These are phyloP conservation scores for Tetraneura akinire DNA, from an alignment of 1,140 invertebrate genomes.

Conservation along the genomic window DNA sequence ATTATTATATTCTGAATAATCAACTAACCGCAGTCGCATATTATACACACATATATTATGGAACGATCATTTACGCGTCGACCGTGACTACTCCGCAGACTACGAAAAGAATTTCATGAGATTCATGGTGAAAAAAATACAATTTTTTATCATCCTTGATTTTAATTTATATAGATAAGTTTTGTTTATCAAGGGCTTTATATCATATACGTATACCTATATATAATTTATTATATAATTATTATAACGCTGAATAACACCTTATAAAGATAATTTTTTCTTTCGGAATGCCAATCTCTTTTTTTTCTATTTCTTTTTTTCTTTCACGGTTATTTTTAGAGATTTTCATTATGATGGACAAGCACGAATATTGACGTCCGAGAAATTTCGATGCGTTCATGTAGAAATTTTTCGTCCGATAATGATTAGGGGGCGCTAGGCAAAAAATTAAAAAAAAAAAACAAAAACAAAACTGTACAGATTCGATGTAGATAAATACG, in stretches of 20 bases:
- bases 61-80: background rate
- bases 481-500: background rate
- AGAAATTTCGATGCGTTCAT: background rate
- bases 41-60: no score
- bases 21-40: background rate
- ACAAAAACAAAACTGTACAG: background rate
- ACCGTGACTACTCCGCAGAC: no score
- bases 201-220: no score
- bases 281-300: background rate
- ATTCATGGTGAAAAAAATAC: slow-evolving; percentile 30
- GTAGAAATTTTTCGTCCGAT: background rate
- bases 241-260: background rate
- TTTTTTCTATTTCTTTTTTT: background rate
- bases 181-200: slow-evolving; percentile 24
- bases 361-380: background rate
- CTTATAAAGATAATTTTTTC: background rate
- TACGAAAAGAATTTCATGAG: slow-evolving; percentile 2
- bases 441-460: no score
- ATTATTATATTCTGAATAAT: no score
- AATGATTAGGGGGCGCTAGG: background rate
- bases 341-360: slow-evolving; percentile 1
- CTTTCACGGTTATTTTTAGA: background rate
- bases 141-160: slow-evolving; percentile 32
- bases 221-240: no score
- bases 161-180: slow-evolving; percentile 44